These are phyloP conservation scores for Melieria crassipennis DNA, from an alignment of 2,888 invertebrate species.

Conservation along the genomic window DNA sequence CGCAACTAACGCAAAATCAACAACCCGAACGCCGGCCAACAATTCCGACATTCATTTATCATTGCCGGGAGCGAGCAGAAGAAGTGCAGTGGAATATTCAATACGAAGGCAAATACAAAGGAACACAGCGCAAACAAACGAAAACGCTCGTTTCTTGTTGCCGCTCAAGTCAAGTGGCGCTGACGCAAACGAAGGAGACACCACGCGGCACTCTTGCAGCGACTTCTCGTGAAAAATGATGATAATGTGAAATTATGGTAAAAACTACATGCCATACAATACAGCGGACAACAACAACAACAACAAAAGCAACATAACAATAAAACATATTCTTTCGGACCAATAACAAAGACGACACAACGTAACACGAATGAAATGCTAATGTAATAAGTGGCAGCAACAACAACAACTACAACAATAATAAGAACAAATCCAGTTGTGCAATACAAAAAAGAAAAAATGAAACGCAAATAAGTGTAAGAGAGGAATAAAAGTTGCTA, in stretches of 20 bases:
- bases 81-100: no score
- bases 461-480: neutral
- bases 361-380: conserved; percentile 29
- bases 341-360: conserved; percentile 11
- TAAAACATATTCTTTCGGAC: conserved; percentile 12
- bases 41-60: no score
- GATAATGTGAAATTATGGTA: conserved; percentile 23
- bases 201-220: neutral
- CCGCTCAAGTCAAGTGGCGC: no score
- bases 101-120: no score
- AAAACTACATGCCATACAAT: conserved; percentile 18
- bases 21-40: no score
- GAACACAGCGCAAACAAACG: no score
- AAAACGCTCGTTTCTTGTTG: no score
- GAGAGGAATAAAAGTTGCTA: neutral
- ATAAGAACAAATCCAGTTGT: conserved; percentile 9
- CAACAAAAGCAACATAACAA: conserved; percentile 4
- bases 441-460: conserved; percentile 9
- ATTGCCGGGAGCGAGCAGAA: no score
- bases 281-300: neutral
- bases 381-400: conserved; percentile 24
- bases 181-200: no score
- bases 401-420: neutral
- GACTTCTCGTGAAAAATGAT: conserved; percentile 25
- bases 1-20: no score